Conservation (phyloP, 2,888 invertebrate genomes). For the Sycophila texana region DNA sequence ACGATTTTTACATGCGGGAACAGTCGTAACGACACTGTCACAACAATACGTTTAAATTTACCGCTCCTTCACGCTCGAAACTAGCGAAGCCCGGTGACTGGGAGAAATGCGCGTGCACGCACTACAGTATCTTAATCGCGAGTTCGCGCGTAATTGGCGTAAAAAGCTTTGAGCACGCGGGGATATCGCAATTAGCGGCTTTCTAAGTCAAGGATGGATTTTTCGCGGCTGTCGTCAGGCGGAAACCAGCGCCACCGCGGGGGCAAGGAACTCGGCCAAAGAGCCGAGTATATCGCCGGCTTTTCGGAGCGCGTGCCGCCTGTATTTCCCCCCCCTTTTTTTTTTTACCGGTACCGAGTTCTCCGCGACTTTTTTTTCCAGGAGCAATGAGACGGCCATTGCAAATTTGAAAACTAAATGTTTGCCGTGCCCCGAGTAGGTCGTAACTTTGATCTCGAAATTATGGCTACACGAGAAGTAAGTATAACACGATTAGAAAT, state of each 20-base stretch:
- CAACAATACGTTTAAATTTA: neutral
- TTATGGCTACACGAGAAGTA: neutral
- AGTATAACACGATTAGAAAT: no score
- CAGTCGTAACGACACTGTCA: no score
- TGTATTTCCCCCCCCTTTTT: neutral
- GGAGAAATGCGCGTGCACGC: neutral
- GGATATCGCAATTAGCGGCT: constrained; percentile 50
- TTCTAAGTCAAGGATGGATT: constrained; percentile 4
- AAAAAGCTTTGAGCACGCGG: constrained; percentile 8
- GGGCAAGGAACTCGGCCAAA: constrained; percentile 28
- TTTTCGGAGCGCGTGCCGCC: neutral
- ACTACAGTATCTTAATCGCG: constrained; percentile 40
- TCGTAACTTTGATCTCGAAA: no score
- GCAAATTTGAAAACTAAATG: no score
- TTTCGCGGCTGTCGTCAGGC: constrained; percentile 30
- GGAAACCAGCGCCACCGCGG: constrained; percentile 25
- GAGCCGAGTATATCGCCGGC: neutral
- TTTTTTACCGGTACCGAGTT: neutral
- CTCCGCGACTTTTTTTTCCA: no score
- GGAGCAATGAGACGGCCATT: no score
- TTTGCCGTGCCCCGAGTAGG: no score
- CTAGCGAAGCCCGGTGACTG: neutral
- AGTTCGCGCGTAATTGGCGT: constrained; percentile 44
- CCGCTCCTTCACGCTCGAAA: neutral
- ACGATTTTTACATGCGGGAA: no score